A percentile compares a stretch with the other conserved stretches of the same genome.
These are phyloP conservation scores for Dicaeum eximium DNA, from an alignment of 2,113 vertebrate genomes.

Conservation along the genomic window DNA sequence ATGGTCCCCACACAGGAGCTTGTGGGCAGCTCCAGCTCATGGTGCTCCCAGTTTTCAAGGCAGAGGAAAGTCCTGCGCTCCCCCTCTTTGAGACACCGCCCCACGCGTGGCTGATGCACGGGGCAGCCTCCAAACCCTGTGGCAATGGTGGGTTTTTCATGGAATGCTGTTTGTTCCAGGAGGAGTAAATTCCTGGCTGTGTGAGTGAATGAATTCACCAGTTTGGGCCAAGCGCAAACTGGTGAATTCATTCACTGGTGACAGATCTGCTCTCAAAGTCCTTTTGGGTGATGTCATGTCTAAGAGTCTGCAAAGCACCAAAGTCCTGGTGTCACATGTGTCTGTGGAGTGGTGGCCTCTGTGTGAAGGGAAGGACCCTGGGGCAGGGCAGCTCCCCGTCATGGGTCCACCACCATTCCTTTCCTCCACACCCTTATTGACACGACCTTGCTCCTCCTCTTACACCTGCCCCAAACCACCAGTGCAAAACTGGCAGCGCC, in stretches of 20 bases:
- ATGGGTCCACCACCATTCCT: fast-evolving
- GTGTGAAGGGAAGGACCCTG: not conserved
- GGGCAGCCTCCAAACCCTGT: not conserved
- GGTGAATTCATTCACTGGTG: too few species aligned
- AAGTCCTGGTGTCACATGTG: not conserved
- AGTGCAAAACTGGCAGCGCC: not conserved
- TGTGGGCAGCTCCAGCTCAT: not conserved
- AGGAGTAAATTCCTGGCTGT: slow-evolving; percentile 26
- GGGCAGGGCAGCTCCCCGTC: not conserved
- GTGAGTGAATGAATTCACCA: not conserved
- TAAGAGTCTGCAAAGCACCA: slow-evolving; percentile 42
- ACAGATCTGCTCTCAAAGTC: not conserved
- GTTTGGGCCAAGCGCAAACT: not conserved
- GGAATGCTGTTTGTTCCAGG: slow-evolving; percentile 12
- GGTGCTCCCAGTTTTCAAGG: not conserved
- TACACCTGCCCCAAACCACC: not conserved
- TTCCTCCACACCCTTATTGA: not conserved
- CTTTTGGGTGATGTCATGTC: slow-evolving; percentile 53
- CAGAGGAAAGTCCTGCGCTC: fast-evolving
- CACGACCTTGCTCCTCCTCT: not conserved
- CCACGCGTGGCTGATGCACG: fast-evolving
- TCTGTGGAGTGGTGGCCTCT: not conserved
- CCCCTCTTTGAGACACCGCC: not conserved
- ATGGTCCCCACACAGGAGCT: not conserved
- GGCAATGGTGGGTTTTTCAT: not conserved